phyloP scores from a whole-genome alignment of 2,113 vertebrate species.

The Chauna torquata region DNA sequence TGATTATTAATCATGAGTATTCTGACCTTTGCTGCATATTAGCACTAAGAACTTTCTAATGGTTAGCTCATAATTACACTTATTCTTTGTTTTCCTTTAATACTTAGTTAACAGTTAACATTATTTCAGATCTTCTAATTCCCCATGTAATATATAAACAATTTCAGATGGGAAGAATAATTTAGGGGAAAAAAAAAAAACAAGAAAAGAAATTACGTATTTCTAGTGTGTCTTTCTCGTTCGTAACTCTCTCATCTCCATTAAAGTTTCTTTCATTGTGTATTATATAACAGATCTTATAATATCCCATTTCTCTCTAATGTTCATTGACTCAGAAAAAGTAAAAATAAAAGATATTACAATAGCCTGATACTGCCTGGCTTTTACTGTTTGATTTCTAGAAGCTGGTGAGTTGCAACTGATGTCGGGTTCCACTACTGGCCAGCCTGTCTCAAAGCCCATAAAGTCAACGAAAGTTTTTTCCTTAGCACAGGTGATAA shows the following conservation, averaged over 20 bases:
- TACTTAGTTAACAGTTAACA: neutral
- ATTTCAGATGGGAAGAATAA: slow-evolving; percentile 2
- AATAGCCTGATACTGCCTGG: neutral
- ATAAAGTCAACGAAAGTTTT: neutral
- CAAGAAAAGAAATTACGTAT: neutral
- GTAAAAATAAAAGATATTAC: neutral
- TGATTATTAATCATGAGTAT: neutral
- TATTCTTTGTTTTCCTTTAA: neutral
- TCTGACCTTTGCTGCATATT: slow-evolving; percentile 14
- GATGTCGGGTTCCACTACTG: neutral
- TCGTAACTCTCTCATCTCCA: neutral
- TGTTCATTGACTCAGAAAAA: neutral
- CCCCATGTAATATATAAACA: neutral
- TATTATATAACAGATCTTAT: neutral
- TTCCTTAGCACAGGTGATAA: neutral
- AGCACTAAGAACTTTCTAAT: slow-evolving; percentile 4
- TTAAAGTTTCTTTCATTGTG: neutral
- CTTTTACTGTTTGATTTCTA: neutral
- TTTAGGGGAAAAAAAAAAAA: neutral
- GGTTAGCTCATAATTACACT: neutral
- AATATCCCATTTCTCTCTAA: neutral
- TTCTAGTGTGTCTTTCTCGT: neutral
- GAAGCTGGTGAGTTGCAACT: neutral
- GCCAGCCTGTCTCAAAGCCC: neutral
- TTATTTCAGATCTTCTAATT: slow-evolving; percentile 8